Conservation (phyloP, 2,113 vertebrate genomes). For the Tricholaema leucomelas region DNA sequence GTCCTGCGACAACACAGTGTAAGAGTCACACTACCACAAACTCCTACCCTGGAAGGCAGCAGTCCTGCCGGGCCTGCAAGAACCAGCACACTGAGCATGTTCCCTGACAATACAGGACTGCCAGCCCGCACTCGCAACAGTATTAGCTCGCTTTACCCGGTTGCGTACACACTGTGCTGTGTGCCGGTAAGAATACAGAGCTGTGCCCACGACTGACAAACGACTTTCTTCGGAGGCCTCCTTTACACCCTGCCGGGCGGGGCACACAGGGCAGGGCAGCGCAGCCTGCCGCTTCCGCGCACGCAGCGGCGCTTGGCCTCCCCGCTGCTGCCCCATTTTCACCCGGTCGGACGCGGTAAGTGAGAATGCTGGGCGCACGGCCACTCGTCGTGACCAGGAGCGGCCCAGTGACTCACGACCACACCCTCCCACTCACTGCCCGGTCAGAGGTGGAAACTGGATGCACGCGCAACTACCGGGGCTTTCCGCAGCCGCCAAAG, state of each 20-base stretch:
- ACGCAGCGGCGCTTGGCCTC: neutral
- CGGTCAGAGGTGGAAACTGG: too few relatives aligned
- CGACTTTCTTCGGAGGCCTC: fast-evolving
- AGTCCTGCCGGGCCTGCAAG: neutral
- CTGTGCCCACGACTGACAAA: fast-evolving
- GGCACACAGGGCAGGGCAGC: fast-evolving
- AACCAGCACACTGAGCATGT: fast-evolving
- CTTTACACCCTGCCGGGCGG: fast-evolving
- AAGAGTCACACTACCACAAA: neutral
- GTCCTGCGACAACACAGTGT: fast-evolving
- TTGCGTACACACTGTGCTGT: fast-evolving
- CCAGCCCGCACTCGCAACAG: neutral
- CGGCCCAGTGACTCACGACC: neutral
- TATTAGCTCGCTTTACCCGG: fast-evolving
- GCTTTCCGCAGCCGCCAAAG: too few relatives aligned
- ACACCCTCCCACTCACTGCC: neutral
- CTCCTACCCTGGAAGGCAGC: neutral
- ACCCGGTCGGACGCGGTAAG: neutral
- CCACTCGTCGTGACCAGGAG: too few relatives aligned
- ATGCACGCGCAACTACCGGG: fast-evolving
- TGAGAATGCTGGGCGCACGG: neutral
- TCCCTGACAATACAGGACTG: too few relatives aligned
- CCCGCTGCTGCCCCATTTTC: neutral
- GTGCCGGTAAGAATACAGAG: fast-evolving
- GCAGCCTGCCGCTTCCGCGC: neutral